A percentile compares a stretch with the other conserved stretches of the same genome.
phyloP scores from a whole-genome alignment of 1,140 invertebrate genomes.

The Drosophila ficusphila region DNA sequence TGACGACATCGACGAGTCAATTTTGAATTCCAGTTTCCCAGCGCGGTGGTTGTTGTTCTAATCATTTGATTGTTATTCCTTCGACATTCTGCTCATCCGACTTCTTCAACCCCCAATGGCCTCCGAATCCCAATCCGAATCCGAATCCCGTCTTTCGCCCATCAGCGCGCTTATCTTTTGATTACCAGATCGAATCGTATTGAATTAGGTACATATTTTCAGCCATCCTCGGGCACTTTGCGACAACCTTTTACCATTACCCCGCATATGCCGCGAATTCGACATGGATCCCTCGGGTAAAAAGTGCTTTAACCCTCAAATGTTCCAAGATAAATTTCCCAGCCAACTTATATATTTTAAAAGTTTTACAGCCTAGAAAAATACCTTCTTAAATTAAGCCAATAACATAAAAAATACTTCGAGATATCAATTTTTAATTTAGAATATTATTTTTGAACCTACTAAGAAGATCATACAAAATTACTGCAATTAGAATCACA shows the following conservation, averaged over 20 bases:
- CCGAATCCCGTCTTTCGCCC: constrained; percentile 8
- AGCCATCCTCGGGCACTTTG: constrained; percentile 17
- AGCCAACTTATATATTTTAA: background rate
- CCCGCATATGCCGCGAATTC: constrained; percentile 39
- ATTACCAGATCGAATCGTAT: constrained; percentile 76
- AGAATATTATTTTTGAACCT: no score
- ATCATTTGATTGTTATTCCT: constrained; percentile 80
- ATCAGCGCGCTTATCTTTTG: constrained; percentile 70
- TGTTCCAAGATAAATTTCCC: background rate
- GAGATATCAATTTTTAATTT: no score
- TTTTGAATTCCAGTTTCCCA: constrained; percentile 72
- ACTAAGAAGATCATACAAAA: no score
- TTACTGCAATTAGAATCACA: no score
- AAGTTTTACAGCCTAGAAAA: background rate
- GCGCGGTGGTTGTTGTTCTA: constrained; percentile 54
- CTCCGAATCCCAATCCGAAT: background rate
- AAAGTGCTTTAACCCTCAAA: constrained; percentile 5
- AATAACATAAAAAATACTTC: background rate
- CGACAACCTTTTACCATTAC: constrained; percentile 45
- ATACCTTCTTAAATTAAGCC: background rate
- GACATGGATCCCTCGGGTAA: constrained; percentile 13
- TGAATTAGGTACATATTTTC: constrained; percentile 71
- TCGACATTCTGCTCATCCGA: constrained; percentile 54
- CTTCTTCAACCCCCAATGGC: constrained; percentile 8
- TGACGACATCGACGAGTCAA: constrained; percentile 68